Base-by-base conservation (phyloP, 2,888 invertebrate genomes). In the Catocala nupta region DNA sequence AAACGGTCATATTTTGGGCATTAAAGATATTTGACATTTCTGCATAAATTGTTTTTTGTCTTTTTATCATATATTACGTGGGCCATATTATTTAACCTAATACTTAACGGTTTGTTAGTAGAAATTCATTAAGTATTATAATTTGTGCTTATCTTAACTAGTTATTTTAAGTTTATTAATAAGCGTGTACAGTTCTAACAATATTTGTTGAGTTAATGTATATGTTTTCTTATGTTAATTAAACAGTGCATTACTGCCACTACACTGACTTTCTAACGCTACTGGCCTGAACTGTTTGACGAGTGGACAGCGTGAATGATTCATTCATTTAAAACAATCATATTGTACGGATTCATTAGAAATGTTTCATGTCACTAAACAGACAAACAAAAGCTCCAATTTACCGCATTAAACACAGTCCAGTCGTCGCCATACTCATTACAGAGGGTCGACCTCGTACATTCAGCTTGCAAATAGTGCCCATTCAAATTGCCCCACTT, bases 401-500 rank as follows among this genome's bases (percentile, higher is more conserved):
- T 76, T 73, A 70, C 47, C 61, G 64, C 77, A 75, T 72, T 75
- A 65, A 75, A 73, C 66, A 76, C 64, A 65, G 71, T 54, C 67
- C 55, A 67, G 63, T 70, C 64, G 68, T 64, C 61, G 68, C 68
- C 73, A 71, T 75, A 70, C 74, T 70, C 73, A 79, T 70, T 70
- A 71, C 58, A 68, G 61, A 76, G 73, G 63, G 73, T 61, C 71
- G 81, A 73, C 78, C 78, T 75, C 75, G 73, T 63, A 59, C 56
- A 66, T 55, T 62, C 55, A 51, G 64, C 65, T 74, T 71, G 74
- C 72, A 71, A 73, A 77, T 73, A 75, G 73, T 81, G 80, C 75
- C 86, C 80, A 89, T 89, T 89, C 83, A 90, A 85, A 86, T 74
- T 86, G 90, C 73, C 87, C 92, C 81, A 92, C 90, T 91, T 92